These are phyloP conservation scores for Nasonia oneida DNA, from an alignment of 2,888 invertebrate genomes.

Conservation along the genomic window DNA sequence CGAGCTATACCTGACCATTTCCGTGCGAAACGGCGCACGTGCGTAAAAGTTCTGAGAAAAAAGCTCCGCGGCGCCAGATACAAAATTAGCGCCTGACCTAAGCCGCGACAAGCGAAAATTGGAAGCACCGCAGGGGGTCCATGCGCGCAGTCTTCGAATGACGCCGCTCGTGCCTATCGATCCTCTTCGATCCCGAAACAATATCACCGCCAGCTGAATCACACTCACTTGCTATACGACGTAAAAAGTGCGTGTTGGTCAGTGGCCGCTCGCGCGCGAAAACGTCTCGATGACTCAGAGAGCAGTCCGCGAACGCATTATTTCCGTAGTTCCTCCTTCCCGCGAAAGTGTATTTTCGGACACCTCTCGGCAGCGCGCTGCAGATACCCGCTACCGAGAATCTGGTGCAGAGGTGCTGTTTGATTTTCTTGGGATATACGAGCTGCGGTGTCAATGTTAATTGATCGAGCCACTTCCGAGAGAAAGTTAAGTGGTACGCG, in stretches of 20 bases:
- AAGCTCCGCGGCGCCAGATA: neutral
- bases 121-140: constrained; percentile 28
- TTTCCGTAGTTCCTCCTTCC: constrained; percentile 39
- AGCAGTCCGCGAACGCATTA: constrained; percentile 17
- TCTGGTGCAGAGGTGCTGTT: neutral
- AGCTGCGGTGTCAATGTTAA: neutral
- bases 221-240: neutral
- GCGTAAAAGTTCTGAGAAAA: neutral
- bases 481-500: neutral
- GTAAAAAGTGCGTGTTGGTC: constrained; percentile 29
- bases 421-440: neutral
- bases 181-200: constrained; percentile 2
- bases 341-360: constrained; percentile 36
- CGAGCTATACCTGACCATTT: neutral
- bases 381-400: constrained; percentile 17
- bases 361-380: neutral
- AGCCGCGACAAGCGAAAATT: constrained; percentile 27
- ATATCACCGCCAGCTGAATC: constrained; percentile 46
- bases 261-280: constrained; percentile 27
- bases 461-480: neutral
- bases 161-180: neutral
- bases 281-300: constrained; percentile 53
- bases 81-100: constrained; percentile 56
- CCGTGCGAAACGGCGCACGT: neutral
- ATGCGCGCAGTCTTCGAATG: neutral